Evolutionary conservation across 1,140 invertebrate genomes (phyloP), one percentile per base, ranked within the genome.

Genomic region (Drosophila insularis): DNA sequence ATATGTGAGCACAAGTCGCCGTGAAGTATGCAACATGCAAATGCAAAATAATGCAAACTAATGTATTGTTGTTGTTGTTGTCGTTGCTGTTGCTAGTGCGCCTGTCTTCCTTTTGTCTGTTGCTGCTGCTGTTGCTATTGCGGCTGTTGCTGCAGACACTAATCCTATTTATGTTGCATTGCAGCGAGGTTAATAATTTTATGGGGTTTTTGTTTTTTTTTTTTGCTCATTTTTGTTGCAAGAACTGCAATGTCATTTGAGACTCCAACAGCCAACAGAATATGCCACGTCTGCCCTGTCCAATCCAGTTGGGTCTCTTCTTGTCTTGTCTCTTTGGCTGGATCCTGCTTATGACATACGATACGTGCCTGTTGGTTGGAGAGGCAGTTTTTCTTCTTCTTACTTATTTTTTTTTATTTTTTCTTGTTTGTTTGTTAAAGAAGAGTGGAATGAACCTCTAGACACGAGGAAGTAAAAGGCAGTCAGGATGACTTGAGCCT

Each of bases 101-200:
- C 55, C 40, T 17, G 65, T 21, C 14, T 59, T 58, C 17, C 60
- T 59, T 56, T 58, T 60, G 58, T 43, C 17, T 43, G 58, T 31
- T 53, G 40, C 35, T 76, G 62, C 37, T 58, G 55, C 70, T 39
- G 69, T 76, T 71, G 74, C 46, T 61, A 23, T 56, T 61, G 40
- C 43, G 71, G 80, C 76, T 68, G 60, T 82, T 80, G 75, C 81
- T 80, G 84, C 79, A 82, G 86, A 90, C 86, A 90, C 86, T 90
- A 90, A 90, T 90, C 86, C 86, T 90, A 90, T 90, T 90, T 90
- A 90, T 90, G 86, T 90, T 80, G 79, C 86, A 90, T 72, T 87
- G 82, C 80, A 86, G 82, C 81, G 87, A 80, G 87, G 87, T 90
- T 90, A 90, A 90, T 90, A 90, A 90, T 90, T 90, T 90, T 82